Evolutionary conservation across 1,140 invertebrate species (phyloP).

Genomic region (Cephus cinctus): DNA sequence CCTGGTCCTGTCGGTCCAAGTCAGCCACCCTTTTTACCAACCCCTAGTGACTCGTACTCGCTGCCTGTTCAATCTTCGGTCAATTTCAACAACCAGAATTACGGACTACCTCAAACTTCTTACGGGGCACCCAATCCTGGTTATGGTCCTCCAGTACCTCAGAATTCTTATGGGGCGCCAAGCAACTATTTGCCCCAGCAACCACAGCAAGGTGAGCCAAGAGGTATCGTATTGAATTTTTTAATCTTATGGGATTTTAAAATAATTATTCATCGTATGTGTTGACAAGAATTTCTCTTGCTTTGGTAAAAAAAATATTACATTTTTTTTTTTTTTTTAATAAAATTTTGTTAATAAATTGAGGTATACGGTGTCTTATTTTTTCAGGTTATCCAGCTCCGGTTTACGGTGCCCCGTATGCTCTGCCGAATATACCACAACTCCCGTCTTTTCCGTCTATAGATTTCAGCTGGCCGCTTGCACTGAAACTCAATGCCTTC

Average conservation of each 20-base stretch:
- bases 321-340: slow-evolving; percentile 4
- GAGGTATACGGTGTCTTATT: slow-evolving; percentile 7
- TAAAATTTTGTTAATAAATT: neutral
- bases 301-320: slow-evolving; percentile 3
- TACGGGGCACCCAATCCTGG: slow-evolving; percentile 48
- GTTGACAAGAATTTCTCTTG: neutral
- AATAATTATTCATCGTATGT: neutral
- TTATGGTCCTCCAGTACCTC: slow-evolving; percentile 21
- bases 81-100: slow-evolving; percentile 19
- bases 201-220: slow-evolving; percentile 42
- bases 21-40: slow-evolving; percentile 13
- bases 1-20: slow-evolving; percentile 7
- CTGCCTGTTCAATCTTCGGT: slow-evolving; percentile 19
- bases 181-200: slow-evolving; percentile 26
- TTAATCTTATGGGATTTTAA: slow-evolving; percentile 1
- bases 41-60: slow-evolving; percentile 26
- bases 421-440: slow-evolving; percentile 59
- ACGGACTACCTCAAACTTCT: slow-evolving; percentile 23
- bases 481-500: slow-evolving; percentile 66
- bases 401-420: slow-evolving; percentile 54
- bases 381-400: slow-evolving; percentile 25
- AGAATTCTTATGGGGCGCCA: slow-evolving; percentile 30
- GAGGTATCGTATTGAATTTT: slow-evolving; percentile 30
- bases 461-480: slow-evolving; percentile 42
- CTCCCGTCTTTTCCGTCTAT: slow-evolving; percentile 50